phyloP scores from a whole-genome alignment of 2,797 vertebrate species.

The Nasua narica region DNA sequence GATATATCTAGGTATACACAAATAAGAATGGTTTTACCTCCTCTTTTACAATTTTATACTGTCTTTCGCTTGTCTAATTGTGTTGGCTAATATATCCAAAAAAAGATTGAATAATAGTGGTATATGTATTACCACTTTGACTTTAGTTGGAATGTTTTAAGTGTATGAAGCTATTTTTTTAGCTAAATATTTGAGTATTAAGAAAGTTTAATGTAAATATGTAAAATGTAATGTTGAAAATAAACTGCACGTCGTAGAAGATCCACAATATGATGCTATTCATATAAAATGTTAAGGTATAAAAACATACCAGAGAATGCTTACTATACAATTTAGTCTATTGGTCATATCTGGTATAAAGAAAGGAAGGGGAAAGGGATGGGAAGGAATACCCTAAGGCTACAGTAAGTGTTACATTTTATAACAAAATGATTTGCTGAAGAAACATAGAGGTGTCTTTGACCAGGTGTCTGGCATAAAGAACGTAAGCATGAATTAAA shows the following conservation, averaged over 20 bases:
- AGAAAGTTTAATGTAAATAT: neutral
- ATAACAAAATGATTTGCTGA: neutral
- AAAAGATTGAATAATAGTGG: neutral
- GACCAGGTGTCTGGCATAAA: neutral
- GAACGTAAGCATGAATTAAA: neutral
- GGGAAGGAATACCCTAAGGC: neutral
- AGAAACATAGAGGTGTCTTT: neutral
- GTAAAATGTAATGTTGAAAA: neutral
- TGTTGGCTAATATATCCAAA: neutral
- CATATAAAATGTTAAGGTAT: neutral
- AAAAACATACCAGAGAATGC: neutral
- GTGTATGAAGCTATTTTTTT: neutral
- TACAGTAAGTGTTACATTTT: neutral
- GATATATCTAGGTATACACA: neutral
- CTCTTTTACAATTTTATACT: neutral
- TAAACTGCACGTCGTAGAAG: neutral
- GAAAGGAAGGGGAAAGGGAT: neutral
- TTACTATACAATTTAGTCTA: neutral
- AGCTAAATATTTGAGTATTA: neutral
- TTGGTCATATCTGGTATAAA: neutral
- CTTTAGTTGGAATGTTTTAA: neutral
- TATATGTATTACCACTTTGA: neutral
- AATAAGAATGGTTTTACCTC: neutral
- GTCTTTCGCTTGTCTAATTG: neutral
- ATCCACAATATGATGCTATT: neutral